phyloP scores from a whole-genome alignment of 2,113 vertebrate species.

The Charadrius vociferus region DNA sequence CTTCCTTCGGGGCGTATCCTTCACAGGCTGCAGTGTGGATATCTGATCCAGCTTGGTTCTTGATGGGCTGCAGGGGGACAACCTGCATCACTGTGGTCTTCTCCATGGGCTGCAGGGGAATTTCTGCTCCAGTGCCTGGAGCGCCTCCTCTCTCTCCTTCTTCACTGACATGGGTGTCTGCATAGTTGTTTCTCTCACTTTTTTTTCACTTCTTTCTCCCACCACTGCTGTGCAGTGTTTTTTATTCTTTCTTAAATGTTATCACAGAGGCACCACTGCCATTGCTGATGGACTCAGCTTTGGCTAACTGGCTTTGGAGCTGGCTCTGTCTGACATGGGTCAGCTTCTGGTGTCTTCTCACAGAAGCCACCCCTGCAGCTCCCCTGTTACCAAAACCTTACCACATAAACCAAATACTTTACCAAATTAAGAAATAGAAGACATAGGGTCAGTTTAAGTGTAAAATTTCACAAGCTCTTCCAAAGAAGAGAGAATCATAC shows the following conservation, averaged over 20 bases:
- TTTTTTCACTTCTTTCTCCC: not conserved
- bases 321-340: not conserved
- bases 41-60: not conserved
- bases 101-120: not conserved
- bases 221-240: not conserved
- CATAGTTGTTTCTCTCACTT: not conserved
- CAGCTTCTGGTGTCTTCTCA: not conserved
- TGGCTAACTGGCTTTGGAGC: not conserved
- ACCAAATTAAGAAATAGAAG: not conserved
- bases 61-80: not conserved
- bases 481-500: not conserved
- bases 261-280: not conserved
- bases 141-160: not conserved
- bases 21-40: fast-evolving
- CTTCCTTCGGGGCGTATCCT: not conserved
- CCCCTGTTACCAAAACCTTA: not conserved
- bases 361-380: not conserved
- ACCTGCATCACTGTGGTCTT: not conserved
- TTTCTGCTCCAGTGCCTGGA: not conserved
- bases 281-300: not conserved
- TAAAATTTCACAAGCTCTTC: not conserved
- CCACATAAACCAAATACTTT: not conserved
- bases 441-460: not conserved
- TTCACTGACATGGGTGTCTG: not conserved
- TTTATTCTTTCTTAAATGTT: not conserved